Evolutionary conservation across 2,888 invertebrate genomes (phyloP), one percentile per base, ranked within the genome.

Genomic region (Dasysyrphus tricinctus): DNA sequence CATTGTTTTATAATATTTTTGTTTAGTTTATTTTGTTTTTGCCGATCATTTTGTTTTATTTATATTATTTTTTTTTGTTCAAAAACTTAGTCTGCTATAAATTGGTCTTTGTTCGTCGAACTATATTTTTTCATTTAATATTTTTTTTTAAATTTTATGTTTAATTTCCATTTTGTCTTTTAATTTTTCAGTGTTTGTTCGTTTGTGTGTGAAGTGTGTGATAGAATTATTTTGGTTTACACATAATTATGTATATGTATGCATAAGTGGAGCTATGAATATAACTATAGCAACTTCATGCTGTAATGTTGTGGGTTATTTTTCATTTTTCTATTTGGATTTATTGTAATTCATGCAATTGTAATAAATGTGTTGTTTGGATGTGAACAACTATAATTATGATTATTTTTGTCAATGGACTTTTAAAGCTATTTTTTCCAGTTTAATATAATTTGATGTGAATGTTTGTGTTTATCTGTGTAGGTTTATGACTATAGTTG

Each of bases 81-180:
- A 83, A 83, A 83, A 76, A 83, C 83, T 83, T 83, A 87, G 76
- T 87, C 87, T 83, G 87, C 83, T 87, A 83, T 84, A 88, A 88
- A 88, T 88, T 88, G 88, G 88, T 88, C 83, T 83, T 83, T 88
- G 80, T 88, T 88, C 80, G 70, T 84, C 78, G 80, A 87, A 87
- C 87, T 83, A 84, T 82, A 79, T 80, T 72, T 79, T n/a, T 65
- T 75, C 47, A n/a, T 34, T 51, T 54, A 65, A 54, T 44, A 70
- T 63, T 76, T 42, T 19, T 80, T 65, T 65, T 57, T 69, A 70
- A 57, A 74, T 42, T n/a, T 49, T 63, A 73, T 54, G 12, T 69
- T 56, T 76, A 34, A 54, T 44, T 78, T 67, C 75, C 74, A 51
- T 74, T 77, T 82, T 86, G 78, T 82, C 75, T 86, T 82, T 74